Percentiles rank a stretch among this genome's conserved stretches.
Conservation (phyloP, 2,797 vertebrate genomes). For the Cossypha niveicapilla region DNA sequence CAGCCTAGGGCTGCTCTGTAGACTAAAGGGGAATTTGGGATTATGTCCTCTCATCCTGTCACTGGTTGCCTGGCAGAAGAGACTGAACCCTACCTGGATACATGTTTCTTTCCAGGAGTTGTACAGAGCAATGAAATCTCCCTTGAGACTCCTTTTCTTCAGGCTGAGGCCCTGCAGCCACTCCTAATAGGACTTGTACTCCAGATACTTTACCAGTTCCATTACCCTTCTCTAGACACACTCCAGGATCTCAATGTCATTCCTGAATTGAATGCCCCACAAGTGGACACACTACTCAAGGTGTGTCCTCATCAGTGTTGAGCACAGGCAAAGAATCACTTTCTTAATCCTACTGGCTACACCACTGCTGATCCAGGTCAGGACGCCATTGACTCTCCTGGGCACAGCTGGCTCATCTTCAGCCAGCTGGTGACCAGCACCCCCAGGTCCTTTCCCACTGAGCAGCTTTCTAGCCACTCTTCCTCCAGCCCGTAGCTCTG, state of each 20-base stretch:
- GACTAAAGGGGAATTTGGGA: not conserved
- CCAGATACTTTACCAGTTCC: not conserved
- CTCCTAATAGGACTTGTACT: not conserved
- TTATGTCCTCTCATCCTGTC: not conserved
- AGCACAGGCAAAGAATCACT: not conserved
- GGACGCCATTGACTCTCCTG: not conserved
- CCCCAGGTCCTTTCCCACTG: rapidly evolving
- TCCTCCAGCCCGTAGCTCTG: not conserved
- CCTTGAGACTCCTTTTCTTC: too few relatives aligned
- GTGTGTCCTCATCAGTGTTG: not conserved
- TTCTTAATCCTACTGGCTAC: not conserved
- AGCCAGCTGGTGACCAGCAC: not conserved
- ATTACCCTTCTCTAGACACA: not conserved
- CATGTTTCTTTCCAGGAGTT: not conserved
- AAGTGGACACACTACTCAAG: not conserved
- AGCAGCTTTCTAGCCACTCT: not conserved
- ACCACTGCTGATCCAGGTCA: not conserved
- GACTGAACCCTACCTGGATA: not conserved
- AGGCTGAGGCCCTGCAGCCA: not conserved
- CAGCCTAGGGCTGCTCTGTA: not conserved
- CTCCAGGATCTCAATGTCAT: not conserved
- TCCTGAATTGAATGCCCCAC: not conserved
- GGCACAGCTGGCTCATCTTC: not conserved
- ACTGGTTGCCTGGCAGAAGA: not conserved
- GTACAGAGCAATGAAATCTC: not conserved